These are phyloP conservation scores for Notodonta ziczac DNA, from an alignment of 2,888 invertebrate species.

Conservation along the genomic window DNA sequence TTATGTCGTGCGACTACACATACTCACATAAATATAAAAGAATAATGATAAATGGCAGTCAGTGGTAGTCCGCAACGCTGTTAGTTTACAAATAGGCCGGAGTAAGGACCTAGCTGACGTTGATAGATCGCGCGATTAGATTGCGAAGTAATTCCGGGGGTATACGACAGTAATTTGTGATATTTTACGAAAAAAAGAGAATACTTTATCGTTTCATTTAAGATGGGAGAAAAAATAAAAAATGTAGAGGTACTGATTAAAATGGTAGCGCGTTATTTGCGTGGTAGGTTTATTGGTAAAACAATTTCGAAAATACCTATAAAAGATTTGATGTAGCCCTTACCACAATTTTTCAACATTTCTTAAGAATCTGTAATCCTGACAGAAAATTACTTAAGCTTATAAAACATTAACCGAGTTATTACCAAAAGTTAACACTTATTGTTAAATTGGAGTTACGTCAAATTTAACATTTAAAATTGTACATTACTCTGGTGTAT, in stretches of 20 bases:
- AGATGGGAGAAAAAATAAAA: neutral
- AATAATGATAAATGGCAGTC: constrained; percentile 52
- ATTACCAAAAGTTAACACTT: too few species aligned
- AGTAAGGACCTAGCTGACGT: constrained; percentile 47
- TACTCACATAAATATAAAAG: constrained; percentile 48
- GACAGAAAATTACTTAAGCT: too few species aligned
- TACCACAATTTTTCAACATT: too few species aligned
- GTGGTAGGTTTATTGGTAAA: too few species aligned
- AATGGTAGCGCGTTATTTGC: neutral
- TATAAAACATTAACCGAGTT: too few species aligned
- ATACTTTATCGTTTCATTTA: neutral
- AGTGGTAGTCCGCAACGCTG: constrained; percentile 26
- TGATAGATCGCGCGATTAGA: constrained; percentile 55
- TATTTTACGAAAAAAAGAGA: constrained; percentile 24
- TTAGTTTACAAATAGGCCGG: constrained; percentile 43
- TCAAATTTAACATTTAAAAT: too few species aligned
- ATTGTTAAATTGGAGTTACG: too few species aligned
- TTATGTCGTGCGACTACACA: constrained; percentile 33
- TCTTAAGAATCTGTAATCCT: too few species aligned
- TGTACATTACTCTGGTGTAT: too few species aligned
- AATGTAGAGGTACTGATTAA: neutral
- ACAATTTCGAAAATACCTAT: too few species aligned
- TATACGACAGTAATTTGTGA: constrained; percentile 32
- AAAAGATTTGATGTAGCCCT: too few species aligned
- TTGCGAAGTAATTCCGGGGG: constrained; percentile 34